These are phyloP conservation scores for Sapayoa aenigma DNA, from an alignment of 2,113 vertebrate genomes.

Conservation along the genomic window DNA sequence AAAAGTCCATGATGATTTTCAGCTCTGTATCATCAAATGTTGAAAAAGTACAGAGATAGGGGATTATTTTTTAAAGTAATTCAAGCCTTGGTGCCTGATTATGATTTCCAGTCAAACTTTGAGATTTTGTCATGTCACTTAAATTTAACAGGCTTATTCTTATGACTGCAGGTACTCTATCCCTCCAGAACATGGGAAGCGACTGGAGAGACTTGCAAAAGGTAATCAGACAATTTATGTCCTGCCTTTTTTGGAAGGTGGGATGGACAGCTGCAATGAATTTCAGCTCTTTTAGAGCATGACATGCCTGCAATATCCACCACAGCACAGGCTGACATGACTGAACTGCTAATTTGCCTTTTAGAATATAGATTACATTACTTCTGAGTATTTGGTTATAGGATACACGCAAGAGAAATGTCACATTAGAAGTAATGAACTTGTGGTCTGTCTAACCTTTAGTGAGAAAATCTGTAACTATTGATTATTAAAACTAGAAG, in stretches of 20 bases:
- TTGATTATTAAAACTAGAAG: not conserved
- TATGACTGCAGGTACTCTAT: slow-evolving; percentile 87
- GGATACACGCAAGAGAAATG: not conserved
- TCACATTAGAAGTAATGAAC: not conserved
- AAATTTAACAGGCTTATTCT: not conserved
- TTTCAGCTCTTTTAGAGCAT: not conserved
- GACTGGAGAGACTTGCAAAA: slow-evolving; percentile 93
- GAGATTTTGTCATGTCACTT: not conserved
- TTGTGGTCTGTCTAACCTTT: not conserved
- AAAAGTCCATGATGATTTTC: not conserved
- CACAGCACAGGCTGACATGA: not conserved
- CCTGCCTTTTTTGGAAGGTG: not conserved
- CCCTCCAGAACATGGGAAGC: slow-evolving; percentile 93
- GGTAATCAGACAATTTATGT: slow-evolving; percentile 69
- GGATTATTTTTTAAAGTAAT: not conserved
- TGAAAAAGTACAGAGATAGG: not conserved
- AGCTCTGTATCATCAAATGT: not conserved
- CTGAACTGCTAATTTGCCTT: not conserved
- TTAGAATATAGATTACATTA: not conserved
- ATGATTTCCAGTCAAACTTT: not conserved
- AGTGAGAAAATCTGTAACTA: not conserved
- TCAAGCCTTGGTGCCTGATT: not conserved
- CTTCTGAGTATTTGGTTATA: not conserved
- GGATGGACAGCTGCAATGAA: not conserved
- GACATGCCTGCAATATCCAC: not conserved